Evolutionary conservation across 2,888 invertebrate species (phyloP).

Genomic region (Malachius bipustulatus): DNA sequence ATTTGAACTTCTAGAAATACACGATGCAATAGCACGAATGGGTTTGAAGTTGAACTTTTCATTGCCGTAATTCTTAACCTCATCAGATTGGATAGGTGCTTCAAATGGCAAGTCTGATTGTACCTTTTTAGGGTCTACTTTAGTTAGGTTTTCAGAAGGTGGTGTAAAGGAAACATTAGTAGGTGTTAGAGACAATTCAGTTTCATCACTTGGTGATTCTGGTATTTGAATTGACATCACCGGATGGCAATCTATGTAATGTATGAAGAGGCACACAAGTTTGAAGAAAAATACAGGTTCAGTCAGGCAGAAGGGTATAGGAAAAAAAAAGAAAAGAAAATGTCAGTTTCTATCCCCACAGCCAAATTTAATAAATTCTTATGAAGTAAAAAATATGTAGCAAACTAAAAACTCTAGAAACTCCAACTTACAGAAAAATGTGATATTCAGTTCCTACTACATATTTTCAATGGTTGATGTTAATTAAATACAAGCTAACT

Average conservation of each 20-base stretch:
- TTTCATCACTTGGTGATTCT: slow-evolving; percentile 22
- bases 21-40: slow-evolving; percentile 18
- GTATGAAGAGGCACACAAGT: slow-evolving; percentile 16
- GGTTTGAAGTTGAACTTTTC: slow-evolving; percentile 19
- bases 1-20: slow-evolving; percentile 20
- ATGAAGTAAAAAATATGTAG: too few relatives aligned
- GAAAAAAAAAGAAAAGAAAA: slow-evolving; percentile 12
- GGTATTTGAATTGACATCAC: slow-evolving; percentile 8
- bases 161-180: slow-evolving; percentile 31
- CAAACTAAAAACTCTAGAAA: too few relatives aligned
- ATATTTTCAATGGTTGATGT: too few relatives aligned
- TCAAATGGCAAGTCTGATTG: neutral
- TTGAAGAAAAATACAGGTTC: slow-evolving; percentile 11
- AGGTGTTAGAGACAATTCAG: slow-evolving; percentile 27
- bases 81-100: slow-evolving; percentile 5
- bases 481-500: too few relatives aligned
- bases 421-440: too few relatives aligned
- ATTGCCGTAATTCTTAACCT: slow-evolving; percentile 17
- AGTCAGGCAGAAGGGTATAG: slow-evolving; percentile 12
- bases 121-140: slow-evolving; percentile 31
- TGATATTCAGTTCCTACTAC: too few relatives aligned
- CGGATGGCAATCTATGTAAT: too few relatives aligned
- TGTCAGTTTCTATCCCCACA: too few relatives aligned
- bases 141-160: slow-evolving; percentile 32
- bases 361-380: too few relatives aligned